A percentile compares a stretch with the other conserved stretches of the same genome.
Conservation (phyloP, 2,888 invertebrate species). For the Thelaira solivaga region DNA sequence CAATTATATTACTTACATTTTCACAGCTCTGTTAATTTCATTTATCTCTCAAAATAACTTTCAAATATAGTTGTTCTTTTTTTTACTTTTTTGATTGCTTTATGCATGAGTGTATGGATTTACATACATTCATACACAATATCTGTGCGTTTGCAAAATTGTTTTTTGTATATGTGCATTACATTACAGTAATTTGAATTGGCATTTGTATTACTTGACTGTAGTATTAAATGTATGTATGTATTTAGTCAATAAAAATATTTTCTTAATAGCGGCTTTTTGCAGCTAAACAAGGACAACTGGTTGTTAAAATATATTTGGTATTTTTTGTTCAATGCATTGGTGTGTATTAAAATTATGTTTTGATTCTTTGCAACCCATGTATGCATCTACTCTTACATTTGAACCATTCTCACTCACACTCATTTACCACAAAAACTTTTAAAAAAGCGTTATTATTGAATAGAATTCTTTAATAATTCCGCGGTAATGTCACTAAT, state of each 20-base stretch:
- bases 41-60: constrained; percentile 3
- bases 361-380: no score
- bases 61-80: neutral
- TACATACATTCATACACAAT: neutral
- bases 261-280: constrained; percentile 45
- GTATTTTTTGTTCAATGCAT: no score
- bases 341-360: no score
- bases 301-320: neutral
- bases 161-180: neutral
- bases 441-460: no score
- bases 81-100: neutral
- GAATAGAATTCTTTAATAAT: no score
- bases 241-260: neutral
- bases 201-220: constrained; percentile 1
- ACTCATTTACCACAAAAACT: no score
- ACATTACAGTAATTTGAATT: constrained; percentile 4
- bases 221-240: neutral
- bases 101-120: neutral
- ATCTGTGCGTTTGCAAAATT: no score
- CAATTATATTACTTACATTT: no score
- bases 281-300: constrained; percentile 29
- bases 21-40: no score
- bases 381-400: no score
- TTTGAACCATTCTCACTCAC: no score
- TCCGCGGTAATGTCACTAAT: no score